These are phyloP conservation scores for Paguma larvata DNA, from an alignment of 2,797 vertebrate genomes.

Conservation along the genomic window DNA sequence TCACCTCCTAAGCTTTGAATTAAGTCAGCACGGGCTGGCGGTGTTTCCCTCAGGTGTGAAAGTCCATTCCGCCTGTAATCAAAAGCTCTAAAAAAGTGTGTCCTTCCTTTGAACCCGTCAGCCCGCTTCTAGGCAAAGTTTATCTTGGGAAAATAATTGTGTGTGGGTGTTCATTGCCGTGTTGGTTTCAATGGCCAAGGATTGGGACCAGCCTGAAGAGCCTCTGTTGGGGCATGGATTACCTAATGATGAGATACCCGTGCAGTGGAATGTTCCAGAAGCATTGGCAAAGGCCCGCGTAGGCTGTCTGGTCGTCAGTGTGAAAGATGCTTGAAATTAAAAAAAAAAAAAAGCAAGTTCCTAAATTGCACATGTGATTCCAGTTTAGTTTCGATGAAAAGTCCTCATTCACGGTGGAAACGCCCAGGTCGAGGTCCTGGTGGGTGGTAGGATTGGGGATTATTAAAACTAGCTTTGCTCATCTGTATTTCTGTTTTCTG, in stretches of 20 bases:
- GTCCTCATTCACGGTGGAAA: background rate
- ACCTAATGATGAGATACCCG: background rate
- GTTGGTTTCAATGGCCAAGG: background rate
- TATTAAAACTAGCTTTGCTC: background rate
- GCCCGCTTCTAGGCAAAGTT: background rate
- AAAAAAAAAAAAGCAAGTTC: background rate
- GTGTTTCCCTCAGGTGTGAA: background rate
- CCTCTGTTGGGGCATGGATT: background rate
- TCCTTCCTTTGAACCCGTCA: background rate
- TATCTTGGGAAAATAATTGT: background rate
- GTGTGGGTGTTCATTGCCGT: background rate
- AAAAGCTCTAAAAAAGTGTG: background rate
- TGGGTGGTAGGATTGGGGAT: background rate
- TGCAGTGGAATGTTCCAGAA: background rate
- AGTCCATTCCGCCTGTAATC: background rate
- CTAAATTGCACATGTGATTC: background rate
- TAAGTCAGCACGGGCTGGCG: background rate
- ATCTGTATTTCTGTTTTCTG: background rate
- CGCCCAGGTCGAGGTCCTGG: background rate
- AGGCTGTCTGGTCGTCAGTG: background rate
- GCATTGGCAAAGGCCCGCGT: background rate
- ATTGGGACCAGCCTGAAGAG: background rate
- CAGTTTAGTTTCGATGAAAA: background rate
- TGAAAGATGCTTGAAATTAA: background rate
- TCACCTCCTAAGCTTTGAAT: background rate